Evolutionary conservation across 2,113 vertebrate genomes (phyloP), one percentile per base, ranked within the genome.

Genomic region (Salvelinus fontinalis): DNA sequence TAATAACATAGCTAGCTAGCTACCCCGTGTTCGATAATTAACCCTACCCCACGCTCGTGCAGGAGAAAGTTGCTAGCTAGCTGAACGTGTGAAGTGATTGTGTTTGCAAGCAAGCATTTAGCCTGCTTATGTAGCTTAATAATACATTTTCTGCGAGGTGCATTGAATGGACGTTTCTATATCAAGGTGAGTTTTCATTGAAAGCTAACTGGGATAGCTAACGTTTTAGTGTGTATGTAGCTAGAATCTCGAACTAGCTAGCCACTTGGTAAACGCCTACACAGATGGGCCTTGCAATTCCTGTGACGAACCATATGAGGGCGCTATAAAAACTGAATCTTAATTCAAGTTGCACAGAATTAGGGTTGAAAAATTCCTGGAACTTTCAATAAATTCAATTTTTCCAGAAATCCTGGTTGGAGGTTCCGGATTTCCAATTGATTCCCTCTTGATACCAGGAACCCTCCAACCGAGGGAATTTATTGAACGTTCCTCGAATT

Each of bases 261-360:
- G 16, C 13, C 51, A 11, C 39, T 11, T 44, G 39, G 9, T 44
- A 64, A 31, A 27, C 49, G 70, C 54, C n/a, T n/a, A 48, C 67
- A 71, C 48, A 76, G 71, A 74, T 79, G 83, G 87, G 84, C 83
- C 87, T 27, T 71, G 73, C 69, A 44, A 66, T 84, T 67, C 18
- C 27, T n/a, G 5, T 20, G 18, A 0, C 0, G n/a, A 27, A 27
- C 85, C 85, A 73, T 12, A 24, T 20, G 79, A 65, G 79, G 87
- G 79, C 65, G 79, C 75, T 57, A 51, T 12, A 68, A 60, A 59
- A 59, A 22, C 57, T 5, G 1, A 54, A 54, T 54, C 14, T 18
- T 54, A 18, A 54, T 54, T 18, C 51, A 54, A 54, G 5, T 18
- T 18, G 5, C 51, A 54, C 14, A 54, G 51, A 18, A 44, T 44